A percentile compares a stretch with the other conserved stretches of the same genome.
Conservation (phyloP, 2,888 invertebrate species). For the Idaea aversata region DNA sequence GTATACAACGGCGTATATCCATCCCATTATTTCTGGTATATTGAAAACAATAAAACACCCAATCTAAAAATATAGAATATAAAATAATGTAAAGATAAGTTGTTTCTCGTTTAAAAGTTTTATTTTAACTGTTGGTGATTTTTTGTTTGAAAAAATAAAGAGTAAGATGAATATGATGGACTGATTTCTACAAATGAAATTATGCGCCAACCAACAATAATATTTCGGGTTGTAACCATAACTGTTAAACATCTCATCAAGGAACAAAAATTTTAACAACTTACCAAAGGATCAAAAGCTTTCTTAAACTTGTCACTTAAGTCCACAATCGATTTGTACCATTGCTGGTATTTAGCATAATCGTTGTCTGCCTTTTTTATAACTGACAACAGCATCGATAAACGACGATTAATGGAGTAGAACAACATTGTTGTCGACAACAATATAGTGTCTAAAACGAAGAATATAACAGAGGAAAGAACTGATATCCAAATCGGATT, state of each 20-base stretch:
- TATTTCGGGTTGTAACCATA: too few species aligned
- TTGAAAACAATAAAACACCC: conserved; percentile 4
- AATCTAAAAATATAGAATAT: not conserved
- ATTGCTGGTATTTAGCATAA: not conserved
- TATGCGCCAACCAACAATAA: too few species aligned
- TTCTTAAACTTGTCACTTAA: conserved; percentile 5
- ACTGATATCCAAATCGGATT: not conserved
- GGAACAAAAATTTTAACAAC: not conserved
- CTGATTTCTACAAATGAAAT: too few species aligned
- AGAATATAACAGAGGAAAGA: not conserved
- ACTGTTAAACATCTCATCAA: conserved; percentile 2
- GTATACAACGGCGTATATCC: not conserved
- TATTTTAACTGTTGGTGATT: not conserved
- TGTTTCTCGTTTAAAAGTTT: not conserved
- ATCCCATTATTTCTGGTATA: conserved; percentile 8
- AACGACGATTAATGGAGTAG: not conserved
- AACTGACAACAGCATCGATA: not conserved
- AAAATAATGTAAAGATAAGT: not conserved
- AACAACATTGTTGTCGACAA: conserved; percentile 6
- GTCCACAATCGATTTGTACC: conserved; percentile 9
- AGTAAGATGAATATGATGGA: not conserved
- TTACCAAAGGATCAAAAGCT: conserved; percentile 10
- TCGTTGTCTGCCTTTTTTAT: not conserved
- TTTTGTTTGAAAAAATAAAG: not conserved
- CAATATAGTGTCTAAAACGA: conserved; percentile 3